These are phyloP conservation scores for Lasioglossum albipes DNA, from an alignment of 1,140 invertebrate genomes.

Conservation along the genomic window DNA sequence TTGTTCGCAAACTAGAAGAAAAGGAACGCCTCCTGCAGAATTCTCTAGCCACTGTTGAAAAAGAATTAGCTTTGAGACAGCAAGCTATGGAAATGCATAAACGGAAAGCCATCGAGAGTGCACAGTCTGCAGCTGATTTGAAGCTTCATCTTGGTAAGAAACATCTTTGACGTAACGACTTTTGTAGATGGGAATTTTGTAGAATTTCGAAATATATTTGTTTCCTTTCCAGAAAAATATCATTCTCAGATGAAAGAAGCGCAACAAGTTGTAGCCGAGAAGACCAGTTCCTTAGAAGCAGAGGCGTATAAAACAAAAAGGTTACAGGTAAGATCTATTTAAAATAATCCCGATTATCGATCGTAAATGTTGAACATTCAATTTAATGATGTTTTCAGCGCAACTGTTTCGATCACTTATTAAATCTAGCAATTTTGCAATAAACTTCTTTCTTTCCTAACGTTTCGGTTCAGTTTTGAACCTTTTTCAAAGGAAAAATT, in stretches of 20 bases:
- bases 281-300: slow-evolving; percentile 96
- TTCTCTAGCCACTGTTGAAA: slow-evolving; percentile 95
- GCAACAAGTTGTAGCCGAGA: slow-evolving; percentile 97
- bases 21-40: slow-evolving; percentile 97
- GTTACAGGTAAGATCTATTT: slow-evolving; percentile 83
- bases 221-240: slow-evolving; percentile 88
- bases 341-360: too few relatives aligned
- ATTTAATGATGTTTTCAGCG: too few relatives aligned
- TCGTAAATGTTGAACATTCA: too few relatives aligned
- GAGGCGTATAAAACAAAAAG: slow-evolving; percentile 98
- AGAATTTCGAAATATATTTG: not conserved
- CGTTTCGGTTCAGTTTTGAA: too few relatives aligned
- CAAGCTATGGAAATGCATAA: slow-evolving; percentile 99
- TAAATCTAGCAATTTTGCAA: too few relatives aligned
- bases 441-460: too few relatives aligned
- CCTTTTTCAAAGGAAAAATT: too few relatives aligned
- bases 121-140: slow-evolving; percentile 97
- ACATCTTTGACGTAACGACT: not conserved
- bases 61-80: slow-evolving; percentile 93
- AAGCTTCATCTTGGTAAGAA: slow-evolving; percentile 95
- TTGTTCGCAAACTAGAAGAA: slow-evolving; percentile 97
- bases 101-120: slow-evolving; percentile 96
- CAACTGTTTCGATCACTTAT: too few relatives aligned
- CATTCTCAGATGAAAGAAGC: slow-evolving; percentile 98
- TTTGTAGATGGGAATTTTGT: not conserved